A percentile compares a stretch with the other conserved stretches of the same genome.
These are phyloP conservation scores for Drosophila picticornis DNA, from an alignment of 2,888 invertebrate genomes.

Conservation along the genomic window DNA sequence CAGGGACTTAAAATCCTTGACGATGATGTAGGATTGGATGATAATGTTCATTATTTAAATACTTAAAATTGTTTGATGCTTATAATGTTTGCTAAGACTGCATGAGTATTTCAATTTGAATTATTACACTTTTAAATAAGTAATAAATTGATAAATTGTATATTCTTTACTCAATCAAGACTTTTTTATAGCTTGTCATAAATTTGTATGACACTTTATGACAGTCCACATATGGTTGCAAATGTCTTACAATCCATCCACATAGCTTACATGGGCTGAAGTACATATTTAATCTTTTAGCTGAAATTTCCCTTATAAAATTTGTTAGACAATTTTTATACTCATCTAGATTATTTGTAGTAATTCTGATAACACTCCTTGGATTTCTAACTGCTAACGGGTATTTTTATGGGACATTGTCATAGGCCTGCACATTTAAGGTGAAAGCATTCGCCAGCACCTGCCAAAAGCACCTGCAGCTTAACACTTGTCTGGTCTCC, in stretches of 20 bases:
- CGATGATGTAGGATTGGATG: not conserved
- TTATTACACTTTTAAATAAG: not conserved
- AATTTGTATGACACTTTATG: not conserved
- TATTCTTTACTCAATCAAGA: not conserved
- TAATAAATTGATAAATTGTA: not conserved
- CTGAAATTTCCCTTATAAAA: not conserved
- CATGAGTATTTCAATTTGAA: not conserved
- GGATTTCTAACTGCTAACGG: not conserved
- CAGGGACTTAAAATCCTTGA: not conserved
- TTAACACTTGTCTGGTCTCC: conserved; percentile 63
- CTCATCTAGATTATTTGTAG: not conserved
- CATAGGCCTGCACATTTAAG: not conserved
- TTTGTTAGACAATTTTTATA: not conserved
- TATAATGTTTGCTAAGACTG: not conserved
- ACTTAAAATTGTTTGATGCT: not conserved
- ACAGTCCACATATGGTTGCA: not conserved
- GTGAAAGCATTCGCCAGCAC: conserved; percentile 2
- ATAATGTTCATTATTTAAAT: not conserved
- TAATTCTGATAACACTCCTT: not conserved
- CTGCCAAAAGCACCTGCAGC: conserved; percentile 31
- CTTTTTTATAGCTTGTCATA: not conserved
- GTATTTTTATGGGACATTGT: conserved; percentile 8
- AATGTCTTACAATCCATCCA: not conserved
- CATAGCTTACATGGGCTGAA: not conserved
- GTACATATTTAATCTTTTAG: not conserved